Evolutionary conservation across 2,113 vertebrate genomes (phyloP).

Genomic region (Brienomyrus brachyistius): DNA sequence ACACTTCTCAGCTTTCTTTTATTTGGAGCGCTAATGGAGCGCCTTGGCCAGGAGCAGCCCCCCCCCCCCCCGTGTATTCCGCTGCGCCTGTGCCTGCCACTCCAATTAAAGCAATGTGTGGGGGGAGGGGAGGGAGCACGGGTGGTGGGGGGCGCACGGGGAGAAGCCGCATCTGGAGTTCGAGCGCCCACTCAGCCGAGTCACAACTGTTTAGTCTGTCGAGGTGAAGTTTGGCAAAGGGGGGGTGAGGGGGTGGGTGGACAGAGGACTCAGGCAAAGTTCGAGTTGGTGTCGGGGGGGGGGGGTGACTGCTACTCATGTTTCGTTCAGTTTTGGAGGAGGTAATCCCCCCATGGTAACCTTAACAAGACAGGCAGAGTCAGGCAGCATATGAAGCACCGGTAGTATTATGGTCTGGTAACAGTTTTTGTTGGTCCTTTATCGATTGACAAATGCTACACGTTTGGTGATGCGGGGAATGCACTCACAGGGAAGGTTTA

Average conservation of each 20-base stretch:
- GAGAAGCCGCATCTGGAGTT: slow-evolving; percentile 86
- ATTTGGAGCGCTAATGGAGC: slow-evolving; percentile 61
- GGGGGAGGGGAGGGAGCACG: slow-evolving; percentile 12
- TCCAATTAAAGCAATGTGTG: slow-evolving; percentile 72
- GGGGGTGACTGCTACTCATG: background rate
- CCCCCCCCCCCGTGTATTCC: slow-evolving; percentile 56
- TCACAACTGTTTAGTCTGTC: slow-evolving; percentile 98
- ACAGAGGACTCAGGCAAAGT: background rate
- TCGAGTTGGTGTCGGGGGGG: background rate
- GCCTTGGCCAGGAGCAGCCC: slow-evolving; percentile 61
- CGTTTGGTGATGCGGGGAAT: background rate
- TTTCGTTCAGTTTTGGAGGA: background rate
- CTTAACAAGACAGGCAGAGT: background rate
- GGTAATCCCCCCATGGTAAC: background rate
- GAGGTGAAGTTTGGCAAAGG: slow-evolving; percentile 30
- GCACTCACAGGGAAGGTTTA: background rate
- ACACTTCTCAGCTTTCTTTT: slow-evolving; percentile 52
- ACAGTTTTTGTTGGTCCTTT: background rate
- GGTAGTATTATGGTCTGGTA: background rate
- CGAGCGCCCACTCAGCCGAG: slow-evolving; percentile 87
- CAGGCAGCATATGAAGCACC: background rate
- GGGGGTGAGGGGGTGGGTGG: slow-evolving; percentile 18
- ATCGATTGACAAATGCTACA: background rate
- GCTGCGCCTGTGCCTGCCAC: slow-evolving; percentile 72
- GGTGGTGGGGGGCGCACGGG: slow-evolving; percentile 36